Base-by-base conservation (phyloP, 2,797 vertebrate species). In the Acanthornis magna region DNA sequence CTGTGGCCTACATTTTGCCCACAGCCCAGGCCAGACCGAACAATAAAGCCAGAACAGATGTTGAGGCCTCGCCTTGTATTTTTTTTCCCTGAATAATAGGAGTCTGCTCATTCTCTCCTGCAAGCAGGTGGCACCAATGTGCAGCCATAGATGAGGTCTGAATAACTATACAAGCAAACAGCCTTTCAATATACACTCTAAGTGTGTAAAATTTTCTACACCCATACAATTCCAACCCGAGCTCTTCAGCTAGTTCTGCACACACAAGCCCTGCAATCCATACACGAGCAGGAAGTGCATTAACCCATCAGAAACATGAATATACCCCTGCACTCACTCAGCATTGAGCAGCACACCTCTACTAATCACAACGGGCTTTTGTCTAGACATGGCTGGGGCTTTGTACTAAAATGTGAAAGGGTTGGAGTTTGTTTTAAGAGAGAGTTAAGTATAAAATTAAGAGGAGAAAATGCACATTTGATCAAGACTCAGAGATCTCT, bases 111-210 rank as follows among this genome's bases (percentile, higher is more conserved):
- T 91, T 91, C 96, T 73, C 84, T 95, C 72, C 91, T 84, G 80
- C 96, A 91, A 96, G 95, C 96, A 96, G 88, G 91, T 95, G 92
- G 91, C 95, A 96, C 87, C 42, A 96, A 92, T 84, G 91, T 91
- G 91, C 94, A 97, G 87, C 75, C 92, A 74, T 38, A 95, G 68
- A 95, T 61, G 67, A 95, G 38, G 57, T 86, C 88, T 88, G 94
- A 94, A 86, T 94, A 94, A 84, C 91, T 88, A 91, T 7, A 90
- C 58, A 62, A 90, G 88, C 74, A 62, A 93, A 79, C 51, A 72
- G 91, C 29, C 38, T 81, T 84, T 86, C 85, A 65, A 66, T 36
- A n/a, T 7, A 58, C 32, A 60, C 43, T 47, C 21, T 1, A 22
- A 89, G 62, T 25, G 38, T 85, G 51, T 43, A 86, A 73, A 73